Evolutionary conservation across 2,888 invertebrate genomes (phyloP), one percentile per base, ranked within the genome.

Genomic region (Apodemia duryi): DNA sequence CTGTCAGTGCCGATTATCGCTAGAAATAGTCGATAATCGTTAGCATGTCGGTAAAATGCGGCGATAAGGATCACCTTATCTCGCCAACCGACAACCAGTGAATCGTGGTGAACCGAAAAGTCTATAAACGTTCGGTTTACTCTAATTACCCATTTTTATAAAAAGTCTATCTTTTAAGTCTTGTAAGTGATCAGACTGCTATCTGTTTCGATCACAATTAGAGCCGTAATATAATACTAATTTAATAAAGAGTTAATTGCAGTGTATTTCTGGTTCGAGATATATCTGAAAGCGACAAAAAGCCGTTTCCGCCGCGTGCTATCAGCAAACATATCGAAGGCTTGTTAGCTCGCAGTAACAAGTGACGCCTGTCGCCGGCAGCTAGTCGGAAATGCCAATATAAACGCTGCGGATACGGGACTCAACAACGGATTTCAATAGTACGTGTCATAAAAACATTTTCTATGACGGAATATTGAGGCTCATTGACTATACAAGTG

Each of bases 271-370:
- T 46, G 32, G 28, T 9, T 9, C 32, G 6, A 52, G 38, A 54
- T 21, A 49, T 52, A 52, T 60, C 32, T 21, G 54, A 46, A 46
- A 46, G 46, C 46, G 13, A 46, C 46, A 46, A 61, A 67, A 74
- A 64, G 69, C 73, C 61, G 11, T 29, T 28, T 76, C 77, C 77
- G 75, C 64, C 28, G 46, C 52, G 21, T 11, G 57, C 32, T 13
- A 57, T 29, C 68, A n/a, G 21, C 63, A 62, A 68, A 69, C 65
- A 65, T 67, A 70, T 65, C 46, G 66, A 67, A 64, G 68, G 76
- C 83, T 86, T 83, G 87, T 86, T 87, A 86, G 79, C 75, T 76
- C 79, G 82, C 80, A 80, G 80, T 82, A 82, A 81, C 84, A 82
- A 83, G 81, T 84, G 85, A 82, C 78, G 79, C 71, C 77, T 85